These are phyloP conservation scores for Anoplius nigerrimus DNA, from an alignment of 2,888 invertebrate genomes.

Conservation along the genomic window DNA sequence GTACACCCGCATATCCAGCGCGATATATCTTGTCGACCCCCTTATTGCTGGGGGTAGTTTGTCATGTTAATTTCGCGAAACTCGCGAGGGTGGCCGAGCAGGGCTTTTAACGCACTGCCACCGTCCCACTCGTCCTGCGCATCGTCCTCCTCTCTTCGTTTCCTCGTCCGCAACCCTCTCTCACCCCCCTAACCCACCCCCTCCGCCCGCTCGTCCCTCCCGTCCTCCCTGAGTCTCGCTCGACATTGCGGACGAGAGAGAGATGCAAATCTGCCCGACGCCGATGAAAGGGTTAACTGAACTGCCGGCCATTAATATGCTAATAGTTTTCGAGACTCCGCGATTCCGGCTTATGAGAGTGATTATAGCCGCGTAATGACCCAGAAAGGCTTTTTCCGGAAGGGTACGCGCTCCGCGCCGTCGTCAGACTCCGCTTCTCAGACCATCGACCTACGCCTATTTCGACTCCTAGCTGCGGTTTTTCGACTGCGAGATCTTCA, in stretches of 20 bases:
- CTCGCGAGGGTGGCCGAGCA: conserved; percentile 68
- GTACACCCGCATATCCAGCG: conserved; percentile 72
- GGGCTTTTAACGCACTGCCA: conserved; percentile 75
- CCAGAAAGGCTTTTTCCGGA: conserved; percentile 75
- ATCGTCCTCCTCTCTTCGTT: conserved; percentile 29
- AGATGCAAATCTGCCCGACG: conserved; percentile 74
- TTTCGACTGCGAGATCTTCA: neutral
- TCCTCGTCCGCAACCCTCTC: conserved; percentile 38
- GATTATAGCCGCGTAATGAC: conserved; percentile 74
- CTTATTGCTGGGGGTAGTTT: conserved; percentile 75
- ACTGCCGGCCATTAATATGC: conserved; percentile 75
- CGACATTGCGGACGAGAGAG: conserved; percentile 34
- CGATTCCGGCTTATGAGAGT: conserved; percentile 73
- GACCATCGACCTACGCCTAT: conserved; percentile 22
- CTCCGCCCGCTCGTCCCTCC: conserved; percentile 20
- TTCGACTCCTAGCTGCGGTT: neutral
- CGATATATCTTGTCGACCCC: conserved; percentile 74
- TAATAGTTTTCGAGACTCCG: conserved; percentile 75
- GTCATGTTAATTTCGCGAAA: conserved; percentile 75
- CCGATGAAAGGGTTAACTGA: conserved; percentile 75
- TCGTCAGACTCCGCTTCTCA: conserved; percentile 16
- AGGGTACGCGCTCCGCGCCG: conserved; percentile 61
- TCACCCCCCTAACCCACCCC: conserved; percentile 7
- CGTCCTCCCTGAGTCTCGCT: conserved; percentile 16
- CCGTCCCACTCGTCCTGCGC: conserved; percentile 58